phyloP scores from a whole-genome alignment of 2,797 vertebrate species.

The Eulemur mongoz region DNA sequence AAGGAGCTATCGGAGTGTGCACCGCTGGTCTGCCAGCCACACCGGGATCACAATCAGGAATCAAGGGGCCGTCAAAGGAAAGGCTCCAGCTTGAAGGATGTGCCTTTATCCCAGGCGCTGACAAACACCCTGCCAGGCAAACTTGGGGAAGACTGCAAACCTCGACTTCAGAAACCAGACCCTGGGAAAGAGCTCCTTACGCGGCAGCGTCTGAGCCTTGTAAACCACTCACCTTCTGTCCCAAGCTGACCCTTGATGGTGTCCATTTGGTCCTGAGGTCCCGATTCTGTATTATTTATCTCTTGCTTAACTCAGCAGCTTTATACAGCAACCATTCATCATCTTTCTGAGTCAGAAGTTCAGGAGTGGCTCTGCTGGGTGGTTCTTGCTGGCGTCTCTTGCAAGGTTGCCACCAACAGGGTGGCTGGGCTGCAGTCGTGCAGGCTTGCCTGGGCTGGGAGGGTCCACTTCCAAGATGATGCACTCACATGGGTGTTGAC shows the following conservation, averaged over 20 bases:
- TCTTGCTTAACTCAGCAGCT: background rate
- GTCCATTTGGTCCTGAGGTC: accelerated
- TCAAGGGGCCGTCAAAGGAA: background rate
- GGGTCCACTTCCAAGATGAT: background rate
- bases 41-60: background rate
- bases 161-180: background rate
- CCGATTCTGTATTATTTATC: background rate
- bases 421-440: background rate
- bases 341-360: background rate
- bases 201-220: background rate
- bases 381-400: background rate
- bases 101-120: background rate
- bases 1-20: accelerated
- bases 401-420: background rate
- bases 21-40: too few relatives aligned
- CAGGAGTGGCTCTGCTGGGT: background rate
- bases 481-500: too few relatives aligned
- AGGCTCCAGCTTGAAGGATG: background rate
- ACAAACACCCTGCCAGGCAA: background rate
- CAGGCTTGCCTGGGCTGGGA: too few relatives aligned
- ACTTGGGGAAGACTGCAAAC: background rate
- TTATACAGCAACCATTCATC: background rate
- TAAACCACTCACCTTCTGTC: too few relatives aligned
- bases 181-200: background rate
- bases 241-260: accelerated